Evolutionary conservation across 2,113 vertebrate genomes (phyloP), one percentile per base, ranked within the genome.

Genomic region (Scophthalmus maximus): DNA sequence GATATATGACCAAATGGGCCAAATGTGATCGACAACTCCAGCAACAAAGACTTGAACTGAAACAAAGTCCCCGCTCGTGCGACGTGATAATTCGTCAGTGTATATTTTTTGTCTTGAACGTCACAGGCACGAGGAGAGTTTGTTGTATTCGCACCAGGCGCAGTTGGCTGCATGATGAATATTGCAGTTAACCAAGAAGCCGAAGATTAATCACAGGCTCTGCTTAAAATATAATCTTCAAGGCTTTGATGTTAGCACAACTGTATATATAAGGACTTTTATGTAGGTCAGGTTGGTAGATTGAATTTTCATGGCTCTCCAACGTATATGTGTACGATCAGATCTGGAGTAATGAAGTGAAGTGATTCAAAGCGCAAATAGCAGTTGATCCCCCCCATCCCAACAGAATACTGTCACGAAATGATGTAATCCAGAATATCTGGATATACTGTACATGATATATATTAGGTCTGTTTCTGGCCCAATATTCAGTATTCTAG

Each of bases 271-370:
- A 92, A 84, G 85, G 82, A 85, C 64, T 78, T 81, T 74, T 86
- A 93, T 91, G 72, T 92, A 88, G 92, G 92, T 91, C 91, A 79
- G 47, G 78, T 81, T 85, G 62, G 91, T 78, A 81, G 63, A 82
- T 83, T 60, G 67, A 72, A 62, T 81, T 77, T 75, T 71, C 42
- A 56, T 26, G 59, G 76, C 32, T 76, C 71, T 63, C 20, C 7
- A 61, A 77, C 34, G 44, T 65, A 68, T 38, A 75, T n/a, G 15
- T 22, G 22, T 29, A n/a, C 55, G 65, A 63, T 69, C 63, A 51
- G 34, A 57, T 74, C 25, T 62, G 47, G 36, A 53, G 55, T 60
- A 26, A 49, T n/a, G 49, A 65, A 23, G 9, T 38, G 12, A 30
- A 65, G 52, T 60, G 64, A 38, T 73, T 66, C n/a, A 26, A 17